These are phyloP conservation scores for Melanostoma mellinum DNA, from an alignment of 2,888 invertebrate species.

Conservation along the genomic window DNA sequence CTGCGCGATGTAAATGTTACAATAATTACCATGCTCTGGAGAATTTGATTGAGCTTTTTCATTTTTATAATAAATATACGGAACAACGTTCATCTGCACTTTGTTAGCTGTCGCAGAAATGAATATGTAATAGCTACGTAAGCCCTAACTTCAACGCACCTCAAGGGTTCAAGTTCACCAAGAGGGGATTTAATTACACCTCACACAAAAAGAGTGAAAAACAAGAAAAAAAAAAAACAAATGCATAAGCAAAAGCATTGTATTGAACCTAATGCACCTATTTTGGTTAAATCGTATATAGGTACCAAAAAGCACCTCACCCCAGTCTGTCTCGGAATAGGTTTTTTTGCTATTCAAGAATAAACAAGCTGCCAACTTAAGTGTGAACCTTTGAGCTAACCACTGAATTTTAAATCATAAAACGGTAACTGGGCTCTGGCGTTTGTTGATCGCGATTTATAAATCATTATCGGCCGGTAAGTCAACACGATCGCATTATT, in stretches of 20 bases:
- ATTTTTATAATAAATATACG: too few relatives aligned
- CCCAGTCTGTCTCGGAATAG: too few relatives aligned
- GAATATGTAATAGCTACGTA: too few relatives aligned
- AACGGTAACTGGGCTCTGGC: slow-evolving; percentile 27
- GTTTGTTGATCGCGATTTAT: slow-evolving; percentile 31
- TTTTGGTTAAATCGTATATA: neutral
- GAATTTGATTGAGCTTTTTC: too few relatives aligned
- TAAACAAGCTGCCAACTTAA: slow-evolving; percentile 1
- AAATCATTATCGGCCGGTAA: slow-evolving; percentile 59
- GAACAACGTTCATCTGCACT: too few relatives aligned
- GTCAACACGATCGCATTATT: slow-evolving; percentile 54
- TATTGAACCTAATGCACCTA: too few relatives aligned
- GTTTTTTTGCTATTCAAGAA: neutral
- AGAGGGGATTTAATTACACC: neutral
- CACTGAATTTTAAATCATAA: slow-evolving; percentile 19
- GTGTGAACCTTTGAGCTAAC: slow-evolving; percentile 22
- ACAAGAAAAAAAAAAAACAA: neutral
- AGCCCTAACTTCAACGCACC: too few relatives aligned
- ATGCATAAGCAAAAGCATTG: neutral
- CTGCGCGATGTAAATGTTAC: too few relatives aligned
- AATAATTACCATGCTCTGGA: too few relatives aligned
- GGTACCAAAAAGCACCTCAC: neutral
- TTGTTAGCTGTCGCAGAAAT: too few relatives aligned
- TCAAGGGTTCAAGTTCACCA: slow-evolving; percentile 16
- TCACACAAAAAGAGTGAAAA: neutral